These are phyloP conservation scores for Scomber scombrus DNA, from an alignment of 2,113 vertebrate genomes.

Conservation along the genomic window DNA sequence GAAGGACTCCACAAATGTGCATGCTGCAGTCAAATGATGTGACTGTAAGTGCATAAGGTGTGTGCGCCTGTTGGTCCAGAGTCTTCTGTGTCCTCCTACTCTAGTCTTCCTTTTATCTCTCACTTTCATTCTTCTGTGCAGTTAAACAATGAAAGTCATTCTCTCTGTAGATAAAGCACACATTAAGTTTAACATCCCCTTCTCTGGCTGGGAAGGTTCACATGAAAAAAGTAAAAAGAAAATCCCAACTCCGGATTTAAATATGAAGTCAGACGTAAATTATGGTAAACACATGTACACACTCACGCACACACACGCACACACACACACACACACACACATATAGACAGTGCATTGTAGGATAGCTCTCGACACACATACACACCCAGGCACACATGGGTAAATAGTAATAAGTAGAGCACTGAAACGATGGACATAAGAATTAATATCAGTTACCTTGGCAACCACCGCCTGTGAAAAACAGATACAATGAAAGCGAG, in stretches of 20 bases:
- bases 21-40: background rate
- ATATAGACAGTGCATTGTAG: background rate
- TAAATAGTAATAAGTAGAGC: conserved; percentile 61
- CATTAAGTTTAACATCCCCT: too few relatives aligned
- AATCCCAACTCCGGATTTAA: background rate
- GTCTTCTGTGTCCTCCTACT: background rate
- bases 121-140: background rate
- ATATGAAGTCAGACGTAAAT: background rate
- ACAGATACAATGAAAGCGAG: conserved; percentile 23
- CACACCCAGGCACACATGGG: conserved; percentile 17
- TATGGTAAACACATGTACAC: background rate
- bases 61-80: background rate
- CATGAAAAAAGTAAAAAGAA: background rate
- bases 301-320: background rate
- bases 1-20: conserved; percentile 12
- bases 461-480: conserved; percentile 60
- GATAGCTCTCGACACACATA: background rate
- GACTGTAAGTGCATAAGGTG: background rate
- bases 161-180: too few relatives aligned
- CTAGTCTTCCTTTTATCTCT: background rate
- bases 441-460: conserved; percentile 72
- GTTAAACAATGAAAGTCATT: conserved; percentile 5
- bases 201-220: background rate
- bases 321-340: conserved; percentile 10
- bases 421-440: conserved; percentile 48